These are phyloP conservation scores for Dicentrarchus labrax DNA, from an alignment of 2,113 vertebrate species.

Conservation along the genomic window DNA sequence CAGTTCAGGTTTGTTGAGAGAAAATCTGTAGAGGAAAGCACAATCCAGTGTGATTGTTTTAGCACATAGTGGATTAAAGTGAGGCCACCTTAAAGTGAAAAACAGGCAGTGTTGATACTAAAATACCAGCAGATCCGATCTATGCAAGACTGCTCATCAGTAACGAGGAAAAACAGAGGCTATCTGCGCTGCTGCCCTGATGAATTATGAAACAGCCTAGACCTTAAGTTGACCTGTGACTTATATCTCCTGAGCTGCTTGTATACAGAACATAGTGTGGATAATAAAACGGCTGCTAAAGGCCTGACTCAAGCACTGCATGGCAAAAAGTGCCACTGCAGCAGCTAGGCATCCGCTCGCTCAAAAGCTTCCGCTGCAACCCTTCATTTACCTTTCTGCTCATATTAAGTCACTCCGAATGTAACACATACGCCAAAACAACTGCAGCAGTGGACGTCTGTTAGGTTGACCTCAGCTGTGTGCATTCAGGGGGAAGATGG, in stretches of 20 bases:
- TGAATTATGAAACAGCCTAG: constrained; percentile 51
- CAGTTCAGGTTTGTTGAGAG: constrained; percentile 13
- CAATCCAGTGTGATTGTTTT: constrained; percentile 20
- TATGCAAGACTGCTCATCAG: constrained; percentile 32
- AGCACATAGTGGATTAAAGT: constrained; percentile 26
- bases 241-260: constrained; percentile 48
- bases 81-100: constrained; percentile 9
- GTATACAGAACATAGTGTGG: constrained; percentile 57
- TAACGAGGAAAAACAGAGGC: constrained; percentile 31
- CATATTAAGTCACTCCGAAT: constrained; percentile 58
- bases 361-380: constrained; percentile 58
- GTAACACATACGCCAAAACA: constrained; percentile 17
- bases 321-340: constrained; percentile 48
- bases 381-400: constrained; percentile 59
- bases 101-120: background rate
- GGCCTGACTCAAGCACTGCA: constrained; percentile 54
- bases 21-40: constrained; percentile 19
- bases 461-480: constrained; percentile 23
- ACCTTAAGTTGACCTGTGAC: constrained; percentile 54
- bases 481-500: constrained; percentile 12
- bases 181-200: background rate
- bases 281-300: constrained; percentile 54
- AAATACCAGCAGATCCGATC: constrained; percentile 22
- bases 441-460: constrained; percentile 9
- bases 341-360: constrained; percentile 40